A percentile compares a stretch with the other conserved stretches of the same genome.
phyloP scores from a whole-genome alignment of 2,113 vertebrate species.

The Perognathus longimembris region DNA sequence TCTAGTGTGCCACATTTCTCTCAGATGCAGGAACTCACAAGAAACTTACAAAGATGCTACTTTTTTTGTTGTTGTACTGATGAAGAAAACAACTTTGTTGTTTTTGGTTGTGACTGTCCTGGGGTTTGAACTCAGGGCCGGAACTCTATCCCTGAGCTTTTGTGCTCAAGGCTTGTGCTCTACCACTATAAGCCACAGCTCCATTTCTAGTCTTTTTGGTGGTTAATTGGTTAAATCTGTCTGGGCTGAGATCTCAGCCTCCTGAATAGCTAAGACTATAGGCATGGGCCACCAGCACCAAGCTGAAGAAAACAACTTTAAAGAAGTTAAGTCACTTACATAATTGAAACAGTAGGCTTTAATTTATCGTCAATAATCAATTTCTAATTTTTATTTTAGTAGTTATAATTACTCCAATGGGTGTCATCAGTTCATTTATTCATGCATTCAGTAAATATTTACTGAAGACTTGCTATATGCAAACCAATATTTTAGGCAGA shows the following conservation, averaged over 20 bases:
- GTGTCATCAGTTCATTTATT: not conserved
- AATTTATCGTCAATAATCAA: not conserved
- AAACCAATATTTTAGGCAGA: not conserved
- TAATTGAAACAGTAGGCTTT: not conserved
- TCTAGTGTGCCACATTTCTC: not conserved
- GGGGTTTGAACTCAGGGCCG: too few relatives aligned
- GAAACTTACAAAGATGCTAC: not conserved
- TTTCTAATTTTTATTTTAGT: not conserved
- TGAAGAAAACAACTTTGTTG: not conserved
- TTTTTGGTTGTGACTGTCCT: too few relatives aligned
- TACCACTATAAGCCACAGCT: too few relatives aligned
- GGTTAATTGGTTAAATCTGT: too few relatives aligned
- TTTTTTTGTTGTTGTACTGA: slow-evolving; percentile 18
- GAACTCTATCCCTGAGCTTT: too few relatives aligned
- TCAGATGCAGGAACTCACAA: slow-evolving; percentile 1
- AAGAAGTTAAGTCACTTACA: not conserved
- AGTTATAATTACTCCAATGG: not conserved
- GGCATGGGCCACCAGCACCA: too few relatives aligned
- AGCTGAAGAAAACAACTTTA: not conserved
- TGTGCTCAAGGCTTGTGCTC: too few relatives aligned
- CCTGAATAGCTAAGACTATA: too few relatives aligned
- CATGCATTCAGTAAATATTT: not conserved
- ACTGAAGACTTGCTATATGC: not conserved
- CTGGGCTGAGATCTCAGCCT: too few relatives aligned
- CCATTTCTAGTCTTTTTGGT: too few relatives aligned